These are phyloP conservation scores for Trachymyrmex cornetzi DNA, from an alignment of 1,140 invertebrate genomes.

Conservation along the genomic window DNA sequence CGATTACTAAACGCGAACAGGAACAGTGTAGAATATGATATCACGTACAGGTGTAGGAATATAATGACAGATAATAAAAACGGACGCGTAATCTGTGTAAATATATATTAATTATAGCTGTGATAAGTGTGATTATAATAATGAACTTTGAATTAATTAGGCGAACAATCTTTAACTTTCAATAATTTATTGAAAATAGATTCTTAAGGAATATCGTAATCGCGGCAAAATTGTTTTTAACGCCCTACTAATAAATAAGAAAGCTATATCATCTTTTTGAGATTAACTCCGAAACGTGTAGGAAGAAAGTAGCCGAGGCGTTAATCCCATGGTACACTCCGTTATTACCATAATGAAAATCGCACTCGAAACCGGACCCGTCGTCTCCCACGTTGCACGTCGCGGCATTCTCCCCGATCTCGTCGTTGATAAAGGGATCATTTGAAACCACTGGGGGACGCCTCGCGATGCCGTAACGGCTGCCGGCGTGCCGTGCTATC, in stretches of 20 bases:
- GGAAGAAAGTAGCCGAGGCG: not conserved
- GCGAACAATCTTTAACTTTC: not conserved
- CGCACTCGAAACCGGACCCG: not conserved
- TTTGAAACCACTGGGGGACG: conserved; percentile 26
- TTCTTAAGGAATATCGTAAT: not conserved
- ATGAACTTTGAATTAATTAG: conserved; percentile 12
- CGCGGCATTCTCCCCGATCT: conserved; percentile 22
- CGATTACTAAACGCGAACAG: not conserved
- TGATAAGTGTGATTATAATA: not conserved
- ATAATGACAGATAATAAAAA: not conserved
- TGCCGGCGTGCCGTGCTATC: conserved; percentile 28
- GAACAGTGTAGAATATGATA: not conserved
- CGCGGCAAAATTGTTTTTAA: not conserved
- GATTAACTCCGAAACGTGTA: not conserved
- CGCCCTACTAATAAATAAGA: not conserved
- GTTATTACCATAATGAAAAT: conserved; percentile 31
- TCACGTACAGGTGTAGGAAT: not conserved
- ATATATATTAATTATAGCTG: not conserved
- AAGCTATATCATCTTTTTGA: not conserved
- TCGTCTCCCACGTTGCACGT: conserved; percentile 18
- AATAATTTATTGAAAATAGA: not conserved
- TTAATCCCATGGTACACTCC: conserved; percentile 16
- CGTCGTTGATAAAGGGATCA: conserved; percentile 43
- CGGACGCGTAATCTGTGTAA: not conserved
- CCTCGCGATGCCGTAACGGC: conserved; percentile 18